These are phyloP conservation scores for Bovichtus variegatus DNA, from an alignment of 2,797 vertebrate species.

Conservation along the genomic window DNA sequence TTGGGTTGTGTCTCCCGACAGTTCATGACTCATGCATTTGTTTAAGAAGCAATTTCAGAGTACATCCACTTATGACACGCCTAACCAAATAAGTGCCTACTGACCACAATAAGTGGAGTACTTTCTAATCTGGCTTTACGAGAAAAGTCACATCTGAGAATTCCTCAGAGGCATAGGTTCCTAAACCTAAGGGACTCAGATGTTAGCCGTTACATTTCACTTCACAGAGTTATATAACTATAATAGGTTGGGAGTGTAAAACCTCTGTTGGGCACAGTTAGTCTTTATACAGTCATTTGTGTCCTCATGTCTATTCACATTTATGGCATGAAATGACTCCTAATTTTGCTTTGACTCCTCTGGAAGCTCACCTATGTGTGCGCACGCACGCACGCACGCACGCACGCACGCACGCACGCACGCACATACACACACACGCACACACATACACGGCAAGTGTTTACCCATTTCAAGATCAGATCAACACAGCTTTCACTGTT, in stretches of 20 bases:
- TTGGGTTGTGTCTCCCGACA: background rate
- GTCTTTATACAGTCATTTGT: background rate
- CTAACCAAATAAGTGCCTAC: slow-evolving; percentile 5
- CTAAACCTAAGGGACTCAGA: slow-evolving; percentile 16
- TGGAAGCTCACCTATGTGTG: slow-evolving; percentile 23
- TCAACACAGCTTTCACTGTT: slow-evolving; percentile 1
- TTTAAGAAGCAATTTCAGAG: background rate
- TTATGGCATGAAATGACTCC: slow-evolving; percentile 13
- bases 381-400: no score
- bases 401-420: background rate
- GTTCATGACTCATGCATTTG: slow-evolving; percentile 6
- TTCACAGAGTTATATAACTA: slow-evolving; percentile 23
- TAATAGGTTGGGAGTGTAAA: background rate
- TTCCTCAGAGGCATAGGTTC: background rate
- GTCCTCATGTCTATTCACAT: slow-evolving; percentile 6
- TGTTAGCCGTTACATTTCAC: background rate
- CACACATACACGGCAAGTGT: slow-evolving; percentile 3
- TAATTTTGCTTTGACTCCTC: slow-evolving; percentile 12
- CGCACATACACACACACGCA: no score
- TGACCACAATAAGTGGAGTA: background rate
- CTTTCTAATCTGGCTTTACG: background rate
- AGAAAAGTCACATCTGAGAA: slow-evolving; percentile 3
- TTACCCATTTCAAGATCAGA: slow-evolving; percentile 21
- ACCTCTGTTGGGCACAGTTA: background rate
- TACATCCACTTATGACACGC: background rate